These are phyloP conservation scores for Deilephila elpenor DNA, from an alignment of 2,888 invertebrate species.

Conservation along the genomic window DNA sequence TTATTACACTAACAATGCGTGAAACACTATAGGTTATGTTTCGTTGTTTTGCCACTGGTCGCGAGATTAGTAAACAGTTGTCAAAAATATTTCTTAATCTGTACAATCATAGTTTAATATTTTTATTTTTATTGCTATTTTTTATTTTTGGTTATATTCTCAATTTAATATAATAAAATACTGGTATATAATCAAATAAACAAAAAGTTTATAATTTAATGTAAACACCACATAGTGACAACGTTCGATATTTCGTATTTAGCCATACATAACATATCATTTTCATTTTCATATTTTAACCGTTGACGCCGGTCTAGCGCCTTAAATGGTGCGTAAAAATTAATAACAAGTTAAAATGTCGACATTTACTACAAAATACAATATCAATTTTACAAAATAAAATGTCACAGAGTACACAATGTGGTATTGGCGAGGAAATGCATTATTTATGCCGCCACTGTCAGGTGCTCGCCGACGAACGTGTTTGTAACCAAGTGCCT, in stretches of 20 bases:
- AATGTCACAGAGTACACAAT: constrained; percentile 38
- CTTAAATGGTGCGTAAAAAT: constrained; percentile 37
- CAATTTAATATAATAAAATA: too few relatives aligned
- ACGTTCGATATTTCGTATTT: background rate
- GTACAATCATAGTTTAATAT: too few relatives aligned
- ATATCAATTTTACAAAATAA: constrained; percentile 40
- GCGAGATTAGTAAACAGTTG: background rate
- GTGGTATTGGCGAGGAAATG: constrained; percentile 29
- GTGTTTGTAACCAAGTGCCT: background rate
- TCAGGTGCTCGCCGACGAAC: constrained; percentile 8
- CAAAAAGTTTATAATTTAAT: too few relatives aligned
- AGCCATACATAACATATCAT: background rate
- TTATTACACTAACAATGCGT: constrained; percentile 1
- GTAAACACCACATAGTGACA: too few relatives aligned
- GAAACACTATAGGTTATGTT: background rate
- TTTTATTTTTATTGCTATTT: too few relatives aligned
- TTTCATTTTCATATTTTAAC: constrained; percentile 3
- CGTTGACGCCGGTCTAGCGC: constrained; percentile 32
- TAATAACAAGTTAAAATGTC: constrained; percentile 37
- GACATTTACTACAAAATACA: constrained; percentile 44
- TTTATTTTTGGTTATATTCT: too few relatives aligned
- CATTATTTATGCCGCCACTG: constrained; percentile 16
- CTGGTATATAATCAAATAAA: too few relatives aligned
- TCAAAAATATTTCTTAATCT: too few relatives aligned
- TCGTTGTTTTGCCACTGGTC: background rate